Percentiles rank a stretch among this genome's conserved stretches.
These are phyloP conservation scores for Athene cunicularia DNA, from an alignment of 2,113 vertebrate genomes.

Conservation along the genomic window DNA sequence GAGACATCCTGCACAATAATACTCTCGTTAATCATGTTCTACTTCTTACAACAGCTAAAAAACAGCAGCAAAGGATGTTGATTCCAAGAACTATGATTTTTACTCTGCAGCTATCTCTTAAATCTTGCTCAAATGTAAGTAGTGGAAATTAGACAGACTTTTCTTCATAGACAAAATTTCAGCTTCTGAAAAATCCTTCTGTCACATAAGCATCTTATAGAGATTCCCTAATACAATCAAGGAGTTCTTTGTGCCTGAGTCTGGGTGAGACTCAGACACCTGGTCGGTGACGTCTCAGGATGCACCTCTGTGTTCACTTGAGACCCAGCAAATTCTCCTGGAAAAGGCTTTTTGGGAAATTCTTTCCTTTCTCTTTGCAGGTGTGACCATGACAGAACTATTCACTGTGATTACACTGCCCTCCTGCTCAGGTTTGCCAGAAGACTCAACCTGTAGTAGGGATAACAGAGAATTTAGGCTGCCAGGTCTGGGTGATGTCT, in stretches of 20 bases:
- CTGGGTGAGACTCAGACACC: background rate
- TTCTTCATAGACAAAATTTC: background rate
- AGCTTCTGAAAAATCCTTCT: background rate
- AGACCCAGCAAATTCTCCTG: background rate
- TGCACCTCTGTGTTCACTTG: background rate
- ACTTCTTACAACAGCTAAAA: background rate
- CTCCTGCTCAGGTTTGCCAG: background rate
- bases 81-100: background rate
- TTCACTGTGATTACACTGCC: rapidly evolving
- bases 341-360: background rate
- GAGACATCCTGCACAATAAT: background rate
- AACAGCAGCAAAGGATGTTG: background rate
- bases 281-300: background rate
- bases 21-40: background rate
- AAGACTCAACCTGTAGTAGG: background rate
- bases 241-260: background rate
- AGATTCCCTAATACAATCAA: background rate
- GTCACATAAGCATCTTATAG: background rate
- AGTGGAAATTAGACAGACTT: background rate
- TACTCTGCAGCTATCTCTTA: background rate
- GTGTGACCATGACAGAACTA: background rate
- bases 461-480: background rate
- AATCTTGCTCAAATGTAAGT: background rate
- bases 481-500: background rate
- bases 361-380: background rate